A percentile compares a stretch with the other conserved stretches of the same genome.
Evolutionary conservation across 2,797 vertebrate genomes (phyloP).

Genomic region (Delichon dasypus): DNA sequence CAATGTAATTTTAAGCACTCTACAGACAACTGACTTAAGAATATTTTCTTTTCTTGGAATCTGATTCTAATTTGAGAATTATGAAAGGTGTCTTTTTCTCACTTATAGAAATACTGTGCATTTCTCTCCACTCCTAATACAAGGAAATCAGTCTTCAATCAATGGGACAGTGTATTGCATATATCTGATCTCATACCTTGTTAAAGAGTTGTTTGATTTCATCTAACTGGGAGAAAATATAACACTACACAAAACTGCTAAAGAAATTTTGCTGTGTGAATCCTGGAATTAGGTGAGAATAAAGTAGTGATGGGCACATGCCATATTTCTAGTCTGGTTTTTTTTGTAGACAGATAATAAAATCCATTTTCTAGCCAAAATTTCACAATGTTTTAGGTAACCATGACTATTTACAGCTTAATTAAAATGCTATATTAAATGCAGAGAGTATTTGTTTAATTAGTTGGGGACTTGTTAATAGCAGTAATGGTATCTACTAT

Average conservation of each 20-base stretch:
- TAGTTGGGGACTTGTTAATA: neutral
- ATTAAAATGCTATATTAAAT: neutral
- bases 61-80: neutral
- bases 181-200: neutral
- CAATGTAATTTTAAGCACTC: neutral
- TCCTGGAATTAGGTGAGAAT: neutral
- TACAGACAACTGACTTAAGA: neutral
- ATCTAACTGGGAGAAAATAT: neutral
- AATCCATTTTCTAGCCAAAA: neutral
- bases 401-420: neutral
- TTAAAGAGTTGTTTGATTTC: neutral
- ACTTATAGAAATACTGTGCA: neutral
- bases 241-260: neutral
- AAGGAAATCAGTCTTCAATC: neutral
- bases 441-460: neutral
- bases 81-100: neutral
- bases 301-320: neutral
- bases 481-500: neutral
- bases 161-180: neutral
- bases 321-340: neutral
- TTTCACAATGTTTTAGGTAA: neutral
- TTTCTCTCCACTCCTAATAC: neutral
- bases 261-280: neutral
- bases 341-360: neutral
- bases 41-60: neutral